Evolutionary conservation across 2,888 invertebrate species (phyloP).

Genomic region (Diarsia rubi): DNA sequence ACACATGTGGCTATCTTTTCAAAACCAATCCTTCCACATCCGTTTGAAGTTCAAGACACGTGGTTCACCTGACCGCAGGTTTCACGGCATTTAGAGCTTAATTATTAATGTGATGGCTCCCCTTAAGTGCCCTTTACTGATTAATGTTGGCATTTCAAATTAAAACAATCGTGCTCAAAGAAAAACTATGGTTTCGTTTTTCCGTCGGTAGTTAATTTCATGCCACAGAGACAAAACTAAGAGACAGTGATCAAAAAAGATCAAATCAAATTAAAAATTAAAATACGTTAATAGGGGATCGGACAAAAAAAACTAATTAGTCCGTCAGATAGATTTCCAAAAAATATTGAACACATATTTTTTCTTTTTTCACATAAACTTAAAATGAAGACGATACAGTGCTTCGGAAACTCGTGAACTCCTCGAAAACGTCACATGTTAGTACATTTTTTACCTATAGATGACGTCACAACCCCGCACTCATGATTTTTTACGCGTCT

Average conservation of each 20-base stretch:
- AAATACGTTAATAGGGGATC: too few relatives aligned
- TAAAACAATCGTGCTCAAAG: background rate
- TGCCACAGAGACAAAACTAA: background rate
- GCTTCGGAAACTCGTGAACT: too few relatives aligned
- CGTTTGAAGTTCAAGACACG: constrained; percentile 17
- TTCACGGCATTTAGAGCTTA: constrained; percentile 17
- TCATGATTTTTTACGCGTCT: too few relatives aligned
- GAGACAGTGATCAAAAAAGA: background rate
- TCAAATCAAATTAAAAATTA: background rate
- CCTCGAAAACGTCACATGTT: too few relatives aligned
- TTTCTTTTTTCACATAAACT: too few relatives aligned
- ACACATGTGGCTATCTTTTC: background rate
- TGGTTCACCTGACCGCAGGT: constrained; percentile 34
- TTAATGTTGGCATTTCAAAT: constrained; percentile 30
- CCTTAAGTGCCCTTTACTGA: background rate
- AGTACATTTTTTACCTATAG: too few relatives aligned
- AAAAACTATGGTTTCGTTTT: background rate
- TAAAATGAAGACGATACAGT: too few relatives aligned
- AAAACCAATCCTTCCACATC: background rate
- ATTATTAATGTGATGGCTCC: constrained; percentile 24
- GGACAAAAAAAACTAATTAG: too few relatives aligned
- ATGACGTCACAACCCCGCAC: too few relatives aligned
- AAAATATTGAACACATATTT: too few relatives aligned
- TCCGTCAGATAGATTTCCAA: too few relatives aligned
- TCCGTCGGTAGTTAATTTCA: constrained; percentile 22